Base-by-base conservation (phyloP, 2,797 vertebrate genomes). In the Tragopan temminckii region DNA sequence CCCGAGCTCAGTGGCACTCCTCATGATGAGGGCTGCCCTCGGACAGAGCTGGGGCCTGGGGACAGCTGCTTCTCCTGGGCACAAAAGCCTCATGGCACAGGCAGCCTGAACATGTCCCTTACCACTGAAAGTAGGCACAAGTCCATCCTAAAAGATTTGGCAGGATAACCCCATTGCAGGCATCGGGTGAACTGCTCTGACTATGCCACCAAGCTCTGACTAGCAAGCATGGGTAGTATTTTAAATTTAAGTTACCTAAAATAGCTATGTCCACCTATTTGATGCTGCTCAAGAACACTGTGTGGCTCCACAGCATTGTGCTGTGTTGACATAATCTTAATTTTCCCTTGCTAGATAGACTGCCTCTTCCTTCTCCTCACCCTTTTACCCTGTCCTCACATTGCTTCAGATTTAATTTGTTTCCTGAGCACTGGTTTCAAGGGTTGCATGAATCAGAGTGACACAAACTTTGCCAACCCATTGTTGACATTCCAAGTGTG, bases 381-480 rank as follows among this genome's bases (percentile, higher is more conserved):
- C 27, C n/a, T 17, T 18, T 83, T 63, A 67, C 40, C 43, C 55
- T 81, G 29, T 43, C 38, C 75, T 88, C 50, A 25, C 13, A 3
- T 78, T 89, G 84, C 82, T 88, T 89, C 76, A 85, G 58, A 46
- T 63, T 63, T 84, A 72, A 89, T 83, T 93, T 89, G 52, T 45
- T 92, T 90, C 66, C 69, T 2, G 1, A 45, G 24, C 36, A 23
- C 64, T 95, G 78, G 23, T 72, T 86, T 70, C n/a, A 81, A 78
- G 24, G 77, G 20, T 36, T 84, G 46, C 76, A 61, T 3, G 17
- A 75, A 88, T 79, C 1, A 2, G 57, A 74, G 59, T 17, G 20
- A 57, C 61, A 77, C n/a, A 74, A 81, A 48, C n/a, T 70, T 80
- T 84, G 83, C 68, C 69, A 90, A 77, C 58, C 50, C 11, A 3